Evolutionary conservation across 2,888 invertebrate genomes (phyloP), one percentile per base, ranked within the genome.

Genomic region (Epirrhoe tristata): DNA sequence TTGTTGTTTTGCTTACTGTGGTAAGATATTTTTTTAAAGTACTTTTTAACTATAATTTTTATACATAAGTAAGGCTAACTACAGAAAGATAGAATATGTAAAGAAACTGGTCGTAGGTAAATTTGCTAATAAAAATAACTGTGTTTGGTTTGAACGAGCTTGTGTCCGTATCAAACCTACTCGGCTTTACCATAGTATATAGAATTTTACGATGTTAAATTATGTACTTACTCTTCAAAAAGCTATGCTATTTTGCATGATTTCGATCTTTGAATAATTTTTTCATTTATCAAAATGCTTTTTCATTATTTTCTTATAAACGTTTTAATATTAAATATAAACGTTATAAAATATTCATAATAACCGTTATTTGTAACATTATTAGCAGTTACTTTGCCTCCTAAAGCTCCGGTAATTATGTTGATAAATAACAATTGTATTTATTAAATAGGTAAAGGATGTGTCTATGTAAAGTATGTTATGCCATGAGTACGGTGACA

Each of bases 401-500:
- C 62, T 67, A 60, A 68, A 31, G 43, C 62, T 58, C 59, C 48
- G 58, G 67, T 61, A 59, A 63, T 24, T 57, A 70, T 68, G 73
- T 71, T 70, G 52, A 63, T 72, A 59, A 69, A 58, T 63, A 69
- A 75, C 70, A 76, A 79, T 76, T 87, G 85, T 90, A 89, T 89
- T 90, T 89, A 90, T 86, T 84, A 74, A 51, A 59, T 83, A 85
- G 83, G 81, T 85, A 83, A 82, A 76, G 79, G 82, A 81, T 78
- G 80, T 81, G 77, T 77, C 79, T 76, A 74, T 85, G 82, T 87
- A 83, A 81, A 81, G 74, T 81, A 85, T 88, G 84, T 88, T 84
- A 91, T 89, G 93, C 91, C 92, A 92, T 93, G 89, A 85, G 85
- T 87, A 81, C 81, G 85, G 83, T 87, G 87, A 90, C 84, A 84